Evolutionary conservation across 2,797 vertebrate species (phyloP).

Genomic region (Myoxocephalus aenaeus): DNA sequence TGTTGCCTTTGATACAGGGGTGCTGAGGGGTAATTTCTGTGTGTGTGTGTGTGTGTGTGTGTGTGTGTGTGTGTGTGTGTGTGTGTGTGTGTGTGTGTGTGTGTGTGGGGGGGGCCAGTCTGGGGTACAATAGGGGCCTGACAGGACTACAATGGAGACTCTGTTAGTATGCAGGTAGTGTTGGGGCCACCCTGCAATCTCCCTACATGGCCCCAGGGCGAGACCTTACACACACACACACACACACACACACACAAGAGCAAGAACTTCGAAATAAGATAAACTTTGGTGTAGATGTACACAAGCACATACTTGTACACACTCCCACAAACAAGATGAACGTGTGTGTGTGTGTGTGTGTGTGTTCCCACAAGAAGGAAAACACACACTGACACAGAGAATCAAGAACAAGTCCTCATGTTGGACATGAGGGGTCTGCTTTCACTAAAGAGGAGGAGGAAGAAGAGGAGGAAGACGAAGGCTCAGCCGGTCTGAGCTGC

Average conservation of each 20-base stretch:
- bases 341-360: not conserved
- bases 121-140: constrained; percentile 72
- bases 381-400: not conserved
- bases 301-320: not conserved
- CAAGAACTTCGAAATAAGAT: constrained; percentile 48
- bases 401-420: not conserved
- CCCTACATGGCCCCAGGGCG: constrained; percentile 74
- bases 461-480: not conserved
- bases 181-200: constrained; percentile 80
- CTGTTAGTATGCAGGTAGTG: constrained; percentile 84
- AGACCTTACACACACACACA: constrained; percentile 64
- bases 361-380: not conserved
- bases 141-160: constrained; percentile 77
- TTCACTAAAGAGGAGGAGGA: not conserved
- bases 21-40: constrained; percentile 70
- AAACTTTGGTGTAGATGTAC: constrained; percentile 35
- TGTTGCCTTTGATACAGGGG: constrained; percentile 78
- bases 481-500: not conserved
- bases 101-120: constrained; percentile 19
- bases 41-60: constrained; percentile 44
- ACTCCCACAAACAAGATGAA: not conserved
- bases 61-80: constrained; percentile 41
- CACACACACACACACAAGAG: constrained; percentile 34
- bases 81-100: constrained; percentile 28
- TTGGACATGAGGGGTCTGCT: not conserved